Evolutionary conservation across 2,888 invertebrate species (phyloP).

Genomic region (Sminthurides aquaticus): DNA sequence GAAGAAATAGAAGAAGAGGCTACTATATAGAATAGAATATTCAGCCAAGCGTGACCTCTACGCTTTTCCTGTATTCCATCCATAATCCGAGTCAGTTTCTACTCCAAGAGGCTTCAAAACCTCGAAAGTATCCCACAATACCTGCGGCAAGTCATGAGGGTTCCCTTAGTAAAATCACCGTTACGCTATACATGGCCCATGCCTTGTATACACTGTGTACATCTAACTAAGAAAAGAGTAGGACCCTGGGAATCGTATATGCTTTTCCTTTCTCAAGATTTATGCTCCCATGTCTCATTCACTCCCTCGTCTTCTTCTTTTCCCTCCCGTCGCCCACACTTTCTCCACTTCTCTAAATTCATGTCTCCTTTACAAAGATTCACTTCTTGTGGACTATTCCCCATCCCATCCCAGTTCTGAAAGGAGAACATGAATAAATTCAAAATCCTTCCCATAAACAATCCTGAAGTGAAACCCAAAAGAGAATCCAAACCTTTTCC

Average conservation of each 20-base stretch:
- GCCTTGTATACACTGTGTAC: neutral
- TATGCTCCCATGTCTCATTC: conserved; percentile 14
- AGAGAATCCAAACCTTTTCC: too few relatives aligned
- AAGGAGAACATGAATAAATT: neutral
- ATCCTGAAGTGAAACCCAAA: too few relatives aligned
- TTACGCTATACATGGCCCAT: too few relatives aligned
- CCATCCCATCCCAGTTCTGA: neutral
- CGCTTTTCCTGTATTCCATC: conserved; percentile 17
- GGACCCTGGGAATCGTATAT: too few relatives aligned
- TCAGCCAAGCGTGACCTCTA: conserved; percentile 9
- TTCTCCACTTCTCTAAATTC: neutral
- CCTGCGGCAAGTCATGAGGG: neutral
- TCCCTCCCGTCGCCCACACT: neutral
- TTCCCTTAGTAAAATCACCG: too few relatives aligned
- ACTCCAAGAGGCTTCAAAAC: neutral
- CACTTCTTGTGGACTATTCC: neutral
- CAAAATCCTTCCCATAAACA: neutral
- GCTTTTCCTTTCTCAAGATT: conserved; percentile 11
- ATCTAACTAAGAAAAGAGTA: neutral
- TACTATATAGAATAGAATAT: neutral
- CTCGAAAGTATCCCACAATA: conserved; percentile 7
- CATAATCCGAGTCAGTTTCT: conserved; percentile 11
- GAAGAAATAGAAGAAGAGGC: conserved; percentile 6
- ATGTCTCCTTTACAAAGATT: conserved; percentile 18
- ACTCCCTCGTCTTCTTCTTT: neutral